Conservation (phyloP, 2,797 vertebrate genomes). For the Syngnathus rostellatus region DNA sequence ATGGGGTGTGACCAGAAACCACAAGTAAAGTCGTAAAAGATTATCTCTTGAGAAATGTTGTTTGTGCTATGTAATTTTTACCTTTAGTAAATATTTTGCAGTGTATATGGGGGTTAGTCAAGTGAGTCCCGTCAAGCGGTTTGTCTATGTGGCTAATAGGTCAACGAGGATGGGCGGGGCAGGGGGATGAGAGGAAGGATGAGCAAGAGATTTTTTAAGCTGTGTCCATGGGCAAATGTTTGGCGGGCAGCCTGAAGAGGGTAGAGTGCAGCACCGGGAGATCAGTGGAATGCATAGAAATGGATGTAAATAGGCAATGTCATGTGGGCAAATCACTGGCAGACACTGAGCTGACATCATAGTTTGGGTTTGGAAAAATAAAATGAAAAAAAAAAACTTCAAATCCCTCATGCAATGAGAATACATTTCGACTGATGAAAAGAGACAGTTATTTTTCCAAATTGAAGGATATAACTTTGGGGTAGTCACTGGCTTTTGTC, state of each 20-base stretch:
- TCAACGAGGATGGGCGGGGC: slow-evolving; percentile 45
- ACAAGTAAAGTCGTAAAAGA: background rate
- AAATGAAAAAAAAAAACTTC: background rate
- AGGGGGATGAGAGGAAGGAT: slow-evolving; percentile 43
- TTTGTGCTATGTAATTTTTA: background rate
- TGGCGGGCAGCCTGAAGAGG: slow-evolving; percentile 16
- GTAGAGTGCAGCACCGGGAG: slow-evolving; percentile 12
- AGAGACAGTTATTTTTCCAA: background rate
- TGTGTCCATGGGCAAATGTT: slow-evolving; percentile 30
- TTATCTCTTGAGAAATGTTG: background rate
- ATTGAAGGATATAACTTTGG: background rate
- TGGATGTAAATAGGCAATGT: slow-evolving; percentile 21
- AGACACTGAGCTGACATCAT: slow-evolving; percentile 22
- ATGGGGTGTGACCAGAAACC: background rate
- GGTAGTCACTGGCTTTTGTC: background rate
- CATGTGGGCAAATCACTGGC: slow-evolving; percentile 29
- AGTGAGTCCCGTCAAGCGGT: slow-evolving; percentile 28
- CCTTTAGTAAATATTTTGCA: background rate
- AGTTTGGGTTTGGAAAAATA: background rate
- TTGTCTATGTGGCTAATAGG: slow-evolving; percentile 50
- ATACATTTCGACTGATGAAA: background rate
- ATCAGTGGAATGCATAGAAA: slow-evolving; percentile 9
- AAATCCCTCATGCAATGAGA: slow-evolving; percentile 9
- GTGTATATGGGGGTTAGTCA: slow-evolving; percentile 40
- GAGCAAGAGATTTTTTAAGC: slow-evolving; percentile 41